Evolutionary conservation across 1,140 invertebrate genomes (phyloP).

Genomic region (Zaprionus gabonicus): DNA sequence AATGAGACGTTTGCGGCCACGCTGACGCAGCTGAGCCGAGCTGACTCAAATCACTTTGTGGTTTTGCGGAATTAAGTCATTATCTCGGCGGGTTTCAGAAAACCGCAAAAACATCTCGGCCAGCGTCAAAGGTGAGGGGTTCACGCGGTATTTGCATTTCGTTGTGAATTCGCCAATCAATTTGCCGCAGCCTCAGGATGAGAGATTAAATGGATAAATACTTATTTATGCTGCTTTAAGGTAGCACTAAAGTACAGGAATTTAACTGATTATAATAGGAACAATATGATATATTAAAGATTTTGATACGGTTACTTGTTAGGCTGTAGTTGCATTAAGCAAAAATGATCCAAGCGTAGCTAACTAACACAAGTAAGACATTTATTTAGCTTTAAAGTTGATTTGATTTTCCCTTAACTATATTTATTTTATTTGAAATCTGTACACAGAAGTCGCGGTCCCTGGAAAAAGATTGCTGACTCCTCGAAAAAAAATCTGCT

Average conservation of each 20-base stretch:
- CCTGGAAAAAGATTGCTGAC: too few species aligned
- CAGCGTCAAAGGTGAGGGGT: slow-evolving; percentile 29
- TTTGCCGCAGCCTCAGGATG: background rate
- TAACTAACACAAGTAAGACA: too few species aligned
- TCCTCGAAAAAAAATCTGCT: too few species aligned
- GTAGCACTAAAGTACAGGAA: background rate
- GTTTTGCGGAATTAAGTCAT: slow-evolving; percentile 46
- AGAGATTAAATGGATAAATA: background rate
- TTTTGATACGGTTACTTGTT: too few species aligned
- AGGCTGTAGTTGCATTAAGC: too few species aligned
- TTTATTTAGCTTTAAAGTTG: too few species aligned
- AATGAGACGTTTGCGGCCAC: slow-evolving; percentile 46
- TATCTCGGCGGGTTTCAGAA: slow-evolving; percentile 25
- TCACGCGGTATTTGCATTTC: slow-evolving; percentile 27
- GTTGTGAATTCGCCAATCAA: background rate
- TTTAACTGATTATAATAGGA: too few species aligned
- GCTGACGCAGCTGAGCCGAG: slow-evolving; percentile 12
- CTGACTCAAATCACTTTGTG: slow-evolving; percentile 19
- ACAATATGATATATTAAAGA: too few species aligned
- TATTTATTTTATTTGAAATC: too few species aligned
- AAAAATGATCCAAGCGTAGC: too few species aligned
- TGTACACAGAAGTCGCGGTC: too few species aligned
- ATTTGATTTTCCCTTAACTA: too few species aligned
- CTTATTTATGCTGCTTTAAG: background rate
- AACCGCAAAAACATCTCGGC: slow-evolving; percentile 1